A percentile compares a stretch with the other conserved stretches of the same genome.
These are phyloP conservation scores for Sceloporus undulatus DNA, from an alignment of 2,113 vertebrate genomes.

Conservation along the genomic window DNA sequence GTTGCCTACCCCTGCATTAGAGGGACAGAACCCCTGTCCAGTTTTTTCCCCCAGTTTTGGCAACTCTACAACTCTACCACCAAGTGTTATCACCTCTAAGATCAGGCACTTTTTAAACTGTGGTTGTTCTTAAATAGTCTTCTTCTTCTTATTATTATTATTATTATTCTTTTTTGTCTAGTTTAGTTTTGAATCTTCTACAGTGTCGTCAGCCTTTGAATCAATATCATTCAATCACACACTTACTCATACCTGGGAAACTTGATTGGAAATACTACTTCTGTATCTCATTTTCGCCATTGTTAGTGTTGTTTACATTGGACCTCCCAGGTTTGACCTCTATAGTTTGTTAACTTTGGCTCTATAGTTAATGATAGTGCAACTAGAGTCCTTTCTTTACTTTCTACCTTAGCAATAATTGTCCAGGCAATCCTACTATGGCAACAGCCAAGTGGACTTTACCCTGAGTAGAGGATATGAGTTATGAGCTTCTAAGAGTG, in stretches of 20 bases:
- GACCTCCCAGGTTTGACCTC: not conserved
- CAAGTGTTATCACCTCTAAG: not conserved
- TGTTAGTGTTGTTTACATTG: not conserved
- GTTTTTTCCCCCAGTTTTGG: too few relatives aligned
- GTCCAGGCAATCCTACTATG: not conserved
- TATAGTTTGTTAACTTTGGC: not conserved
- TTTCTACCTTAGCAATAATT: not conserved
- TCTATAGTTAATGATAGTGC: not conserved
- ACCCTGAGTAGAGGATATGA: not conserved
- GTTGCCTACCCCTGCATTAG: too few relatives aligned
- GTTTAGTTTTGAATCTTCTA: not conserved
- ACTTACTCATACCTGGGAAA: not conserved
- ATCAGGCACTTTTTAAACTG: not conserved
- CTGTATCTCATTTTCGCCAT: not conserved
- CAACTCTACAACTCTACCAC: too few relatives aligned
- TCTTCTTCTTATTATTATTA: not conserved
- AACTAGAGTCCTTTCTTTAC: not conserved
- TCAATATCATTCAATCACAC: not conserved
- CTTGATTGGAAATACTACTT: not conserved
- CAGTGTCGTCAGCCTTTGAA: not conserved
- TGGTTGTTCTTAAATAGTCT: too few relatives aligned
- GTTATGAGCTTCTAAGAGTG: not conserved
- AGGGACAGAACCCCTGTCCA: too few relatives aligned
- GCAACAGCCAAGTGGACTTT: conserved; percentile 7
- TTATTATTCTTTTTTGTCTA: not conserved